phyloP scores from a whole-genome alignment of 2,797 vertebrate genomes.

The Iguana delicatissima region DNA sequence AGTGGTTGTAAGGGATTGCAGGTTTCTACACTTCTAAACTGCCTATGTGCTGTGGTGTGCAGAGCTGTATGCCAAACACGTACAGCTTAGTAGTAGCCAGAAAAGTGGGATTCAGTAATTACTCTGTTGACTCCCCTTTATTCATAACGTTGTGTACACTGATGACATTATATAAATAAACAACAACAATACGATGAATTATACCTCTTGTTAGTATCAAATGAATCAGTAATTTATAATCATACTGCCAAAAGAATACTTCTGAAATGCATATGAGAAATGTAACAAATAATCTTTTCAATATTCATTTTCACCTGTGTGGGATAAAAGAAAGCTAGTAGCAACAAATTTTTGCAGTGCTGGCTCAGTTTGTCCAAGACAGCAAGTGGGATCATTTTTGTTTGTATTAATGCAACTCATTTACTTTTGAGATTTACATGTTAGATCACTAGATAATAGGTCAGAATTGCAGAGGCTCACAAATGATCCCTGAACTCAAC shows the following conservation, averaged over 20 bases:
- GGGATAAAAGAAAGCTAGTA: background rate
- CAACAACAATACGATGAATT: too few species aligned
- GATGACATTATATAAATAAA: too few species aligned
- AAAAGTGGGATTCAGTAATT: background rate
- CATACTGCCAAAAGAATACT: background rate
- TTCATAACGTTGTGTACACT: too few species aligned
- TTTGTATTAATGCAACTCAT: background rate
- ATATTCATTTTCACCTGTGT: background rate
- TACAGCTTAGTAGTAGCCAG: background rate
- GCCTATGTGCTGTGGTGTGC: background rate
- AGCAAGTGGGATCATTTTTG: background rate
- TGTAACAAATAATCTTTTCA: background rate
- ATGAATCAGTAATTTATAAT: background rate
- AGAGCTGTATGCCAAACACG: background rate
- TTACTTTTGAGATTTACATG: background rate
- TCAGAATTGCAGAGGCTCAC: background rate
- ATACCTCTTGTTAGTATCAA: background rate
- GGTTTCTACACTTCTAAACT: background rate
- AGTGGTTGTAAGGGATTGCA: background rate
- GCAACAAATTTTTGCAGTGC: background rate
- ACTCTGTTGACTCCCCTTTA: background rate
- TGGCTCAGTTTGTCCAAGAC: background rate
- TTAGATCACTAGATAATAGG: background rate
- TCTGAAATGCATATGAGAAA: background rate
- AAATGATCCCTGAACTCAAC: background rate